Conservation (phyloP, 2,888 invertebrate genomes). For the Pristionchus exspectatus region DNA sequence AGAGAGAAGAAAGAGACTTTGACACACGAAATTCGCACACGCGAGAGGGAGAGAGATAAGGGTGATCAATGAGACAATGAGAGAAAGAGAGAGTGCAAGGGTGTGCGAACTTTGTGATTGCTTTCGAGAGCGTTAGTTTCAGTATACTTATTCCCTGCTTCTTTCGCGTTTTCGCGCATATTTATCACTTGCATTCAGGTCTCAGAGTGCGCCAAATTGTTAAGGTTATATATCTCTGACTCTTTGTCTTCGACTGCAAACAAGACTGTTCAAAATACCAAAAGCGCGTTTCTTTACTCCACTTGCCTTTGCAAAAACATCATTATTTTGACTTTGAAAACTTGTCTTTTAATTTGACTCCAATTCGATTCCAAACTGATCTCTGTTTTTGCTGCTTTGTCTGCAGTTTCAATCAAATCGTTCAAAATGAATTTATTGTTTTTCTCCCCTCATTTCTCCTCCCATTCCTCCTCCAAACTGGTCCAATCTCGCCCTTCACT, state of each 20-base stretch:
- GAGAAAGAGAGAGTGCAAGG: neutral
- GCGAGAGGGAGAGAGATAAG: neutral
- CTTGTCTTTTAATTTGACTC: neutral
- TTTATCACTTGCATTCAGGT: too few relatives aligned
- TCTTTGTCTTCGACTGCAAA: too few relatives aligned
- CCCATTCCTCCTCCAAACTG: neutral
- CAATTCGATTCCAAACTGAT: neutral
- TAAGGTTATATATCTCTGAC: too few relatives aligned
- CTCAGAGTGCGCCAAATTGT: too few relatives aligned
- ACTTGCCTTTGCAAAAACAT: neutral
- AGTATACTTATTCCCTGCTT: neutral
- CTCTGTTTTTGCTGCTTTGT: neutral
- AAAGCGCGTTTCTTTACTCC: too few relatives aligned
- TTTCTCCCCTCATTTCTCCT: neutral
- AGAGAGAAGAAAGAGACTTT: neutral
- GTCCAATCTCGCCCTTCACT: neutral
- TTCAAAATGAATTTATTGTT: neutral
- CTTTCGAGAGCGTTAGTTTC: neutral
- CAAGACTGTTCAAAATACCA: too few relatives aligned
- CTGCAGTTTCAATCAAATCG: neutral
- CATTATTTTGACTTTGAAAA: too few relatives aligned
- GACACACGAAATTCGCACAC: constrained; percentile 13
- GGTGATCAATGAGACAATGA: neutral
- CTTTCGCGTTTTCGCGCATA: neutral
- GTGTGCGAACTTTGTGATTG: neutral